Conservation (phyloP, 2,113 vertebrate genomes). For the Erythrocercus mccallii region DNA sequence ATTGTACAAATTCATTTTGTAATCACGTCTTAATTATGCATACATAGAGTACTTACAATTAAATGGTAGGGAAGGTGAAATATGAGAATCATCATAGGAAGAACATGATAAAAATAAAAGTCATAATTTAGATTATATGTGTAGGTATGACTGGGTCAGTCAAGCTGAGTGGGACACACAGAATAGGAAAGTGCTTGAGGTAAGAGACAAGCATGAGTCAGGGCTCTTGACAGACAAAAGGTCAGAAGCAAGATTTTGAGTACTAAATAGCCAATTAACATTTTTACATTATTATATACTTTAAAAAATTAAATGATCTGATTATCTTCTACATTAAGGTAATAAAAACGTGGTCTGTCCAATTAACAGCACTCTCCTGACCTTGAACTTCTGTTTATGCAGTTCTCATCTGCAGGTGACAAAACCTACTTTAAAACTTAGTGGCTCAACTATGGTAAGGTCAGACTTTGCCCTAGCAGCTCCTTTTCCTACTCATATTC, state of each 20-base stretch:
- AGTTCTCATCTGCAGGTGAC: neutral
- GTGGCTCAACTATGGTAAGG: neutral
- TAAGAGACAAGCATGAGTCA: neutral
- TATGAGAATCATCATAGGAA: neutral
- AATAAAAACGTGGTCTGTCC: slow-evolving; percentile 31
- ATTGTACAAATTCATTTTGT: neutral
- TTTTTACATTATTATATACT: slow-evolving; percentile 20
- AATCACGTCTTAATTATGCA: neutral
- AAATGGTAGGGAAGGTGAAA: neutral
- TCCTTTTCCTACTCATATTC: neutral
- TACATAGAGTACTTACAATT: neutral
- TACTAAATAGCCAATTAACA: slow-evolving; percentile 50
- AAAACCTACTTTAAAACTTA: neutral
- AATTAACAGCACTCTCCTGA: neutral
- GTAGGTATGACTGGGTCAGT: neutral
- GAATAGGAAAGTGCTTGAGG: neutral
- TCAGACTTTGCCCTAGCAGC: neutral
- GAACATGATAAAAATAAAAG: neutral
- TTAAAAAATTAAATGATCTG: neutral
- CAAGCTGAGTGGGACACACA: neutral
- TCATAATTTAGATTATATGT: neutral
- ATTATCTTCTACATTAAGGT: slow-evolving; percentile 55
- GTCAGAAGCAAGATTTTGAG: slow-evolving; percentile 38
- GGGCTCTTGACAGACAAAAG: slow-evolving; percentile 12
- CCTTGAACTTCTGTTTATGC: slow-evolving; percentile 31